These are phyloP conservation scores for Theonella swinhoei DNA, from an alignment of 37 sponge, comb jelly and placozoan genomes.

Conservation along the genomic window DNA sequence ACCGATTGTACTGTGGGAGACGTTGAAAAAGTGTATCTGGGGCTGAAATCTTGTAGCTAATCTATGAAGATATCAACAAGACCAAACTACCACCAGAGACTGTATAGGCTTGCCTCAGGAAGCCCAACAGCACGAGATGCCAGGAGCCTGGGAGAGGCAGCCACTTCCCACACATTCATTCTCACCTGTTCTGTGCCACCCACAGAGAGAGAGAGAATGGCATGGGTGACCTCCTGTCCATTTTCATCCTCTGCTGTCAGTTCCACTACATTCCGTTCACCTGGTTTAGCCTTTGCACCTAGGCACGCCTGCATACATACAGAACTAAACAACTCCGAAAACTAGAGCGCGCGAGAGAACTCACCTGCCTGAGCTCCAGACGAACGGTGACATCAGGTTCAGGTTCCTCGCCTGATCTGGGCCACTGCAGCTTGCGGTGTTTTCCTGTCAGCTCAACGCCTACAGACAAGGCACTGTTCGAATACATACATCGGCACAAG, in stretches of 20 bases:
- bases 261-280: slow-evolving; percentile 55
- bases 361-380: slow-evolving; percentile 54
- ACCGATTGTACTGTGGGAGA: neutral
- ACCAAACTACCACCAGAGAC: slow-evolving; percentile 23
- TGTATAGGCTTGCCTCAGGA: slow-evolving; percentile 30
- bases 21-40: slow-evolving; percentile 2
- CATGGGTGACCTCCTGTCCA: slow-evolving; percentile 25
- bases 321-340: too few relatives aligned
- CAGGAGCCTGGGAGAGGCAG: neutral
- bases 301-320: slow-evolving; percentile 69
- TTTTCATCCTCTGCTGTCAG: slow-evolving; percentile 43
- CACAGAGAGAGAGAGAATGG: slow-evolving; percentile 58
- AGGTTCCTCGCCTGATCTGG: slow-evolving; percentile 12
- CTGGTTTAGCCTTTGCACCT: slow-evolving; percentile 52
- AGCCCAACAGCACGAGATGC: too few relatives aligned
- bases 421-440: slow-evolving; percentile 26
- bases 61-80: neutral
- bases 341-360: too few relatives aligned
- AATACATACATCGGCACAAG: too few relatives aligned
- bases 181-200: slow-evolving; percentile 39
- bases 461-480: neutral
- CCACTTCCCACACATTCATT: neutral
- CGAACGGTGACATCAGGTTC: slow-evolving; percentile 10
- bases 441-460: slow-evolving; percentile 40
- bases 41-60: slow-evolving; percentile 5